A percentile compares a stretch with the other conserved stretches of the same genome.
phyloP scores from a whole-genome alignment of 1,140 invertebrate species.

The Augochlora pura region DNA sequence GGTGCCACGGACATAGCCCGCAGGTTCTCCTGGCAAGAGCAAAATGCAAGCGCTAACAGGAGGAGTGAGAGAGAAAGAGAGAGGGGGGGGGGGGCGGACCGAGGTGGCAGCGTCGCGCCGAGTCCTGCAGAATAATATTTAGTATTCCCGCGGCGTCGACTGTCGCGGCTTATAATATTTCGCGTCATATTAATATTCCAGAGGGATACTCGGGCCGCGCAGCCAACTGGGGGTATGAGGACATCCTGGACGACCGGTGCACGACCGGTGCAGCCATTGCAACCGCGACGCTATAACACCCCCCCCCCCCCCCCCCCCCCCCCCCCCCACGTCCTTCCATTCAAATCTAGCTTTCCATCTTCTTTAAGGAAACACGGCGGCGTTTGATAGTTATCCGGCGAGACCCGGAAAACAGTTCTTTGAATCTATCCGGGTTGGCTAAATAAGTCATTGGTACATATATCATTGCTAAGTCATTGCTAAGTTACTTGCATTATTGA shows the following conservation, averaged over 20 bases:
- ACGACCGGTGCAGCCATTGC: slow-evolving; percentile 49
- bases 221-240: slow-evolving; percentile 47
- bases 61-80: not conserved
- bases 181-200: slow-evolving; percentile 80
- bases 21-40: slow-evolving; percentile 50
- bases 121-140: slow-evolving; percentile 77
- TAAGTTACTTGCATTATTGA: too few relatives aligned
- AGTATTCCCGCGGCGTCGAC: slow-evolving; percentile 76
- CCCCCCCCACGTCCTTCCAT: slow-evolving; percentile 28
- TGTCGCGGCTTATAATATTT: slow-evolving; percentile 81
- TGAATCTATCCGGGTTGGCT: too few relatives aligned
- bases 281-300: slow-evolving; percentile 51
- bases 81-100: too few relatives aligned
- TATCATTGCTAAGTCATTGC: too few relatives aligned
- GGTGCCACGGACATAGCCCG: slow-evolving; percentile 14
- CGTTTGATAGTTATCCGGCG: not conserved
- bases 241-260: slow-evolving; percentile 28
- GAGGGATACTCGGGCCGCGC: slow-evolving; percentile 68
- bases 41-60: slow-evolving; percentile 53
- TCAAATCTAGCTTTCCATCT: not conserved
- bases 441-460: too few relatives aligned
- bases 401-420: not conserved
- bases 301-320: too few relatives aligned
- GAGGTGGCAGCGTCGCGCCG: slow-evolving; percentile 42
- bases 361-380: not conserved